phyloP scores from a whole-genome alignment of 2,888 invertebrate species.

The Corbicula japonica region DNA sequence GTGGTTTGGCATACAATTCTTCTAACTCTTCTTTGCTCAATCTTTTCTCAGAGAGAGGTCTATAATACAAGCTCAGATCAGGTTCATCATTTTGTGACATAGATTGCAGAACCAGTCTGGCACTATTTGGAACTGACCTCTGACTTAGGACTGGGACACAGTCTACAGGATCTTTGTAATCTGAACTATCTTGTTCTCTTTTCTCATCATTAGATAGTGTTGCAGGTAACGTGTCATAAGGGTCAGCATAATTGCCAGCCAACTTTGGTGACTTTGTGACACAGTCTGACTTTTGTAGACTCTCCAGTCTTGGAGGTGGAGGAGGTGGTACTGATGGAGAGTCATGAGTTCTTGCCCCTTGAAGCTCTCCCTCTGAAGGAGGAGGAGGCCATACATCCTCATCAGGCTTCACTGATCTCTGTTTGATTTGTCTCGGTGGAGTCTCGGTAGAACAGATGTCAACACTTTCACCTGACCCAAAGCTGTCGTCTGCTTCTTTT shows the following conservation, averaged over 20 bases:
- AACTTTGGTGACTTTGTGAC: slow-evolving; percentile 29
- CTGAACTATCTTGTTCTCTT: slow-evolving; percentile 11
- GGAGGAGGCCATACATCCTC: slow-evolving; percentile 51
- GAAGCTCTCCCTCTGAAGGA: slow-evolving; percentile 37
- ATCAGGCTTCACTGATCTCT: neutral
- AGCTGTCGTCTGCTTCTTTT: slow-evolving; percentile 11
- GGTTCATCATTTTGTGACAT: slow-evolving; percentile 57
- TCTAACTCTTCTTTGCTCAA: slow-evolving; percentile 57
- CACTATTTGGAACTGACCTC: slow-evolving; percentile 30
- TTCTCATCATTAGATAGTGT: neutral
- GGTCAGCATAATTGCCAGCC: slow-evolving; percentile 56
- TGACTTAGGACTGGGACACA: slow-evolving; percentile 27
- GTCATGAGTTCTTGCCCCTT: slow-evolving; percentile 32
- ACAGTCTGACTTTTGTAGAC: slow-evolving; percentile 31
- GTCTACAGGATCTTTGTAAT: slow-evolving; percentile 63
- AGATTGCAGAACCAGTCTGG: slow-evolving; percentile 44
- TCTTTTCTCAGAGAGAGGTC: slow-evolving; percentile 56
- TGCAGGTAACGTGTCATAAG: slow-evolving; percentile 54
- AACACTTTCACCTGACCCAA: slow-evolving; percentile 21
- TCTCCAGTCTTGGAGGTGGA: slow-evolving; percentile 58
- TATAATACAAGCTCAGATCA: slow-evolving; percentile 55
- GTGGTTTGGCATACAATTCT: slow-evolving; percentile 63
- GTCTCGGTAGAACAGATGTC: slow-evolving; percentile 57
- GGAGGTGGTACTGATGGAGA: slow-evolving; percentile 65
- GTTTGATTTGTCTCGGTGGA: slow-evolving; percentile 41